These are phyloP conservation scores for Diplodus sargus DNA, from an alignment of 2,797 vertebrate genomes.

Conservation along the genomic window DNA sequence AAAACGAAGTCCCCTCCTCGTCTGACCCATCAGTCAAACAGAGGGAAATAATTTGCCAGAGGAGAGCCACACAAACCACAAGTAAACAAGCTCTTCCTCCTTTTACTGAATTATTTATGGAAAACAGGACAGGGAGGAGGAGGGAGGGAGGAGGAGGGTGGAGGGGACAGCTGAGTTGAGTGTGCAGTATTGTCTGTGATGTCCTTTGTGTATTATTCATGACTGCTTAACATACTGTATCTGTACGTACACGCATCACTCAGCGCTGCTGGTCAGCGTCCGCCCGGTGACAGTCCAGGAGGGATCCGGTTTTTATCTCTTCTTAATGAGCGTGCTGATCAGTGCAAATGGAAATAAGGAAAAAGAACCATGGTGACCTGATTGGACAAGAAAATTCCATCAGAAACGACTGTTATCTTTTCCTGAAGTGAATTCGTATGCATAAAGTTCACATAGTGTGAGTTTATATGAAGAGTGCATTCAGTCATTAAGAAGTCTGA, in stretches of 20 bases:
- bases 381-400: background rate
- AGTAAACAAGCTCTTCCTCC: conserved; percentile 81
- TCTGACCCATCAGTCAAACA: conserved; percentile 78
- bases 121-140: conserved; percentile 50
- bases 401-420: background rate
- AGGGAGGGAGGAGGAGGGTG: conserved; percentile 8
- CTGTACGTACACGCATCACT: conserved; percentile 57
- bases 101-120: conserved; percentile 85
- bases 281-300: conserved; percentile 51
- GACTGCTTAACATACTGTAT: conserved; percentile 77
- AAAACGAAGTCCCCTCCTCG: conserved; percentile 58
- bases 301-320: background rate
- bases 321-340: background rate
- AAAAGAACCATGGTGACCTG: background rate
- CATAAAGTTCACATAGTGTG: background rate
- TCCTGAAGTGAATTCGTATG: background rate
- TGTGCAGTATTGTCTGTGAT: conserved; percentile 73
- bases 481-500: background rate
- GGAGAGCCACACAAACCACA: conserved; percentile 77
- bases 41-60: conserved; percentile 78
- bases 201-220: conserved; percentile 87
- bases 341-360: conserved; percentile 11
- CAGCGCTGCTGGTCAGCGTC: conserved; percentile 55
- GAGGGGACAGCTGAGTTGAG: conserved; percentile 50
- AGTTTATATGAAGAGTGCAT: background rate